Percentiles rank a stretch among this genome's conserved stretches.
phyloP scores from a whole-genome alignment of 2,113 vertebrate genomes.

The Gnathonemus longibarbis region DNA sequence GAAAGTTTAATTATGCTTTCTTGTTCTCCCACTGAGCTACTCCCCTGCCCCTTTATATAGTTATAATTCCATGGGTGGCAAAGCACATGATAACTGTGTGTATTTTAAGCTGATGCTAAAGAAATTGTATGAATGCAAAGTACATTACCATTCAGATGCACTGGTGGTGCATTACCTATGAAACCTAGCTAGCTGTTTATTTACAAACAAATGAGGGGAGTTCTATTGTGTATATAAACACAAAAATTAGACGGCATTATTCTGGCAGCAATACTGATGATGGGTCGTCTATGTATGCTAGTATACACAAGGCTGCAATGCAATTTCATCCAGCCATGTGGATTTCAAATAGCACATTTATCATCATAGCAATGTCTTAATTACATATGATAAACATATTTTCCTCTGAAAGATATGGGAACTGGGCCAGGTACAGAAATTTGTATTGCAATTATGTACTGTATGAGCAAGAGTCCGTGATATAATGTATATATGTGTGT shows the following conservation, averaged over 20 bases:
- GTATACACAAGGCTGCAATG: background rate
- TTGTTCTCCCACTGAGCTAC: background rate
- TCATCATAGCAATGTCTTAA: background rate
- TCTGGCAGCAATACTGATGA: background rate
- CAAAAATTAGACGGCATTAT: background rate
- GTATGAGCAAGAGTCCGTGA: background rate
- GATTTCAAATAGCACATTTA: background rate
- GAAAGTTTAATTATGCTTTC: background rate
- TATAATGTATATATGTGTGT: no score
- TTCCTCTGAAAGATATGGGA: background rate
- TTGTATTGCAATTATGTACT: background rate
- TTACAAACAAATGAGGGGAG: background rate
- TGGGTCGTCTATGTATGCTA: background rate
- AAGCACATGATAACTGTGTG: background rate
- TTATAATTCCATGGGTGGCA: background rate
- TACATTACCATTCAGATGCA: background rate
- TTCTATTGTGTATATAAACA: background rate
- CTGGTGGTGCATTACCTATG: background rate
- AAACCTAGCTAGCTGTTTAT: background rate
- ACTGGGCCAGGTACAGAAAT: background rate
- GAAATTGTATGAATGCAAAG: background rate
- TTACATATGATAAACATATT: background rate
- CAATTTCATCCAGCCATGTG: background rate
- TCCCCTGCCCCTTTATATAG: background rate
- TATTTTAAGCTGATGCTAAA: background rate